Evolutionary conservation across 2,113 vertebrate genomes (phyloP).

Genomic region (Notothenia rossii): DNA sequence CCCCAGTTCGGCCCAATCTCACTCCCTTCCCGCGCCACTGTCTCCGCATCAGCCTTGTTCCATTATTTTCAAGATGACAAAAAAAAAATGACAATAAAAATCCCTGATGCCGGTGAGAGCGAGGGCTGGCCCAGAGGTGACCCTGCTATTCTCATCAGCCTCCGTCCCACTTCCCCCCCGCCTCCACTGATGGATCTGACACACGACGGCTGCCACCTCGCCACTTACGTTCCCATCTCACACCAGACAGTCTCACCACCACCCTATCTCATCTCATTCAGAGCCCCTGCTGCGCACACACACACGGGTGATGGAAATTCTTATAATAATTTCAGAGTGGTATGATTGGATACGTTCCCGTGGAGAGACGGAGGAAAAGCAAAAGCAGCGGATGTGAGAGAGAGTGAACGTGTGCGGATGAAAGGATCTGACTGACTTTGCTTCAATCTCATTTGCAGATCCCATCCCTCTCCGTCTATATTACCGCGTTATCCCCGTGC

Average conservation of each 20-base stretch:
- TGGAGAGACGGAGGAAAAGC: conserved; percentile 52
- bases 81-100: conserved; percentile 67
- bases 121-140: conserved; percentile 68
- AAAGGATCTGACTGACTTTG: conserved; percentile 67
- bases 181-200: conserved; percentile 65
- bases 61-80: conserved; percentile 70
- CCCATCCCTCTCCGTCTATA: conserved; percentile 61
- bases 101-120: conserved; percentile 48
- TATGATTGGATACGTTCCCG: conserved; percentile 70
- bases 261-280: conserved; percentile 65
- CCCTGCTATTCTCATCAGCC: conserved; percentile 69
- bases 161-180: conserved; percentile 59
- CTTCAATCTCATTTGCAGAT: conserved; percentile 75
- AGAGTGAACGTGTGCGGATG: conserved; percentile 27
- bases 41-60: conserved; percentile 36
- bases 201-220: conserved; percentile 34
- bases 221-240: conserved; percentile 22
- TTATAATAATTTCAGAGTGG: conserved; percentile 77
- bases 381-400: conserved; percentile 54
- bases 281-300: conserved; percentile 26
- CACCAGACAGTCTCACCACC: conserved; percentile 30
- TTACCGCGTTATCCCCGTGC: conserved; percentile 60
- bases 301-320: conserved; percentile 53
- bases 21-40: neutral
- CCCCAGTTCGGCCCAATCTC: conserved; percentile 35